Evolutionary conservation across 2,888 invertebrate genomes (phyloP).

Genomic region (Hypena proboscidalis): DNA sequence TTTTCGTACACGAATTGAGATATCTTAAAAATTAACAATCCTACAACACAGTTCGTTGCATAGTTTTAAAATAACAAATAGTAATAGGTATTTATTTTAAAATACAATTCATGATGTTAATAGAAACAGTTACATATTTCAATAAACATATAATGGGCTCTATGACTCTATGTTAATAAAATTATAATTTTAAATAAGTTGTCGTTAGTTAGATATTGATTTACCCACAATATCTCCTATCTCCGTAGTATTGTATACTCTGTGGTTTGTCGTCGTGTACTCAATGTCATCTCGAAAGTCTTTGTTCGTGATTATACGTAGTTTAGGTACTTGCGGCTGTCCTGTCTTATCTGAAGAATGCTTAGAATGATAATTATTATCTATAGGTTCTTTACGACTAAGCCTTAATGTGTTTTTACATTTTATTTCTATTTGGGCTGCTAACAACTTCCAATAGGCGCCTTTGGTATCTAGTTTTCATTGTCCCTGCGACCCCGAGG

Average conservation of each 20-base stretch:
- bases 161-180: no score
- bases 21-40: no score
- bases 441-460: conserved; percentile 4
- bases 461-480: conserved; percentile 6
- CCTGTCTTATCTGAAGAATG: conserved; percentile 75
- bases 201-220: conserved; percentile 46
- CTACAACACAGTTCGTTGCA: no score
- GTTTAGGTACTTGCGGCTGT: conserved; percentile 53
- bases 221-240: conserved; percentile 45
- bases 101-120: conserved; percentile 18
- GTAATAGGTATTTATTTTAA: conserved; percentile 14
- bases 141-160: conserved; percentile 17
- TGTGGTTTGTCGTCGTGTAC: conserved; percentile 35
- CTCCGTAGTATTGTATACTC: conserved; percentile 39
- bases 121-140: conserved; percentile 27
- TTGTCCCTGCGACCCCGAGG: no score
- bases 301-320: conserved; percentile 65
- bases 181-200: conserved; percentile 44
- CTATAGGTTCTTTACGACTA: conserved; percentile 53
- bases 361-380: conserved; percentile 62
- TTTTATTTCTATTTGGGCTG: conserved; percentile 39
- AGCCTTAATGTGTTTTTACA: conserved; percentile 44
- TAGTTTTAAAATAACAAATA: conserved; percentile 6
- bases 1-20: no score
- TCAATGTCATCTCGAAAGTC: conserved; percentile 54